These are phyloP conservation scores for Amblyjoppa proteus DNA, from an alignment of 2,888 invertebrate genomes.

Conservation along the genomic window DNA sequence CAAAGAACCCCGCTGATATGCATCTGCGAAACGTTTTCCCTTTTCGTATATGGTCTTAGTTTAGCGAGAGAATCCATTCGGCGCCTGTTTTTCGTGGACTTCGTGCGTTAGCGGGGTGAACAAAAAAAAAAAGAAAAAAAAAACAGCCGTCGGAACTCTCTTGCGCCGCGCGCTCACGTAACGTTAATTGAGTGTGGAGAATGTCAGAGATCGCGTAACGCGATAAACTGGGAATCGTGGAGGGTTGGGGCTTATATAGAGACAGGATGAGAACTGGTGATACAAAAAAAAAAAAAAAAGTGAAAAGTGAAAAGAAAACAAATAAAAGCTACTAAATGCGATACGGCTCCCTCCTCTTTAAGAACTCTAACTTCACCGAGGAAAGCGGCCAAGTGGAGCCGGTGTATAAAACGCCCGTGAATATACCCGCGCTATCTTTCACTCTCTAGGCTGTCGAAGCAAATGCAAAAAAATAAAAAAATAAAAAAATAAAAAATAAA, in stretches of 20 bases:
- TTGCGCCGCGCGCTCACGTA: conserved; percentile 26
- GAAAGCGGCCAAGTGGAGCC: conserved; percentile 18
- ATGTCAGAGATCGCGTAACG: conserved; percentile 26
- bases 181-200: conserved; percentile 45
- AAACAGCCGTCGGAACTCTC: not conserved
- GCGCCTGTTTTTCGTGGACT: conserved; percentile 3
- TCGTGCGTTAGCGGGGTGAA: conserved; percentile 1
- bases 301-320: not conserved
- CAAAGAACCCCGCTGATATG: conserved; percentile 54
- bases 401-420: conserved; percentile 5
- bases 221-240: conserved; percentile 3
- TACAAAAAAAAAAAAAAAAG: not conserved
- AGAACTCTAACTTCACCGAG: conserved; percentile 29
- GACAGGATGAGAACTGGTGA: conserved; percentile 24
- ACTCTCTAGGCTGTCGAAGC: conserved; percentile 4
- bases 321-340: conserved; percentile 20
- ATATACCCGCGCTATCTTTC: conserved; percentile 19
- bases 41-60: conserved; percentile 10
- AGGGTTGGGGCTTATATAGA: not conserved
- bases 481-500: no score
- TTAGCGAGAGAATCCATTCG: not conserved
- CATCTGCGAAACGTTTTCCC: conserved; percentile 34
- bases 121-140: not conserved
- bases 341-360: conserved; percentile 44
- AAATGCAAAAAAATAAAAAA: conserved; percentile 25